Base-by-base conservation (phyloP, 2,797 vertebrate genomes). In the Uromys caudimaculatus region DNA sequence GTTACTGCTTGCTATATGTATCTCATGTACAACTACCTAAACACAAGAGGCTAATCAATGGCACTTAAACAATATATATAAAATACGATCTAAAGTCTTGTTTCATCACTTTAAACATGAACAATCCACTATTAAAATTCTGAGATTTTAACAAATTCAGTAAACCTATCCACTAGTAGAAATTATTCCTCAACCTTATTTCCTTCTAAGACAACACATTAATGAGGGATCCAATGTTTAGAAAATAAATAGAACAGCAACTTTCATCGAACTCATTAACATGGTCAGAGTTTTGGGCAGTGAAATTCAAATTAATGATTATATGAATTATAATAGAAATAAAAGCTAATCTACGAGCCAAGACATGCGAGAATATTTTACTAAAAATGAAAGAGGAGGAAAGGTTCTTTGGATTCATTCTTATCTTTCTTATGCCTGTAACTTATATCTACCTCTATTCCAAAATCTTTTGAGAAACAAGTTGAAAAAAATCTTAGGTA, bases 401-500 rank as follows among this genome's bases (percentile, higher is more conserved):
- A 78, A 87, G 38, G 87, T 90, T 75, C 6, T 35, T 96, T 94
- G 32, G 9, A 86, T 69, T 92, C 89, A 75, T 35, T 91, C 83
- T 95, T 58, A 58, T 60, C 86, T 79, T 91, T 82, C 83, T 27
- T 89, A 4, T 7, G 81, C 14, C 56, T 95, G 44, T 69, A 95
- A 94, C 91, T 82, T 90, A 38, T 2, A 60, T 78, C 41, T 93
- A 41, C 85, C 35, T 21, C 2, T 52, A 29, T 71, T 85, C 79
- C 60, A 13, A 85, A 4, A 94, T 94, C 29, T 93, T 83, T 91
- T 69, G 35, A 76, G 17, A 5, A 95, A 23, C 64, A 95, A 95
- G 38, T n/a, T 73, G 29, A 95, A 96, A 95, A 85, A 96, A 86
- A 24, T 54, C 77, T 41, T 56, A 94, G 35, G 69, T 64, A 81